Percentiles rank a stretch among this genome's conserved stretches.
phyloP scores from a whole-genome alignment of 2,113 vertebrate species.

The Lycaon pictus region DNA sequence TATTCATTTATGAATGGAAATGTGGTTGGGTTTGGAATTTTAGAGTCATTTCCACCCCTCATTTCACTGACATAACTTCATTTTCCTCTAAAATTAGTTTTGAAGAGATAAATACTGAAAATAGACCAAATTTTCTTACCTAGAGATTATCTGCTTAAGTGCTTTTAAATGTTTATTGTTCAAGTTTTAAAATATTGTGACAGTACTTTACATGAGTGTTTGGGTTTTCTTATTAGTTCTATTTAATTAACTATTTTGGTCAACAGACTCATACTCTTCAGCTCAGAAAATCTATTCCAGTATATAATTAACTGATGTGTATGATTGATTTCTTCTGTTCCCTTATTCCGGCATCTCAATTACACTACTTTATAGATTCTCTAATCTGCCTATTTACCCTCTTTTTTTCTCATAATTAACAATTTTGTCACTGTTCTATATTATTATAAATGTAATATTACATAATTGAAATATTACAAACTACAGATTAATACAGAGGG shows the following conservation, averaged over 20 bases:
- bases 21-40: not conserved
- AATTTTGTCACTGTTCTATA: not conserved
- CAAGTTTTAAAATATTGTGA: not conserved
- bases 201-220: not conserved
- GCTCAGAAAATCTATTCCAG: not conserved
- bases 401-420: not conserved
- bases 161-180: not conserved
- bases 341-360: not conserved
- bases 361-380: not conserved
- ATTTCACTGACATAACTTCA: not conserved
- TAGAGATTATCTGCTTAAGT: not conserved
- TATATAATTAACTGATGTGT: not conserved
- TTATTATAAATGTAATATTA: not conserved
- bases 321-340: not conserved
- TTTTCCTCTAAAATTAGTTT: not conserved
- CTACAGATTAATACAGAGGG: not conserved
- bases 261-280: not conserved
- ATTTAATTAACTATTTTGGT: not conserved
- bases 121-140: not conserved
- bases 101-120: conserved; percentile 25
- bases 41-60: not conserved
- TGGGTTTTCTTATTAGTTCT: not conserved
- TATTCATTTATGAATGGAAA: not conserved
- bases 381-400: not conserved
- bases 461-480: not conserved